Percentiles rank a stretch among this genome's conserved stretches.
phyloP scores from a whole-genome alignment of 2,888 invertebrate species.

The Dorcus parallelipipedus region DNA sequence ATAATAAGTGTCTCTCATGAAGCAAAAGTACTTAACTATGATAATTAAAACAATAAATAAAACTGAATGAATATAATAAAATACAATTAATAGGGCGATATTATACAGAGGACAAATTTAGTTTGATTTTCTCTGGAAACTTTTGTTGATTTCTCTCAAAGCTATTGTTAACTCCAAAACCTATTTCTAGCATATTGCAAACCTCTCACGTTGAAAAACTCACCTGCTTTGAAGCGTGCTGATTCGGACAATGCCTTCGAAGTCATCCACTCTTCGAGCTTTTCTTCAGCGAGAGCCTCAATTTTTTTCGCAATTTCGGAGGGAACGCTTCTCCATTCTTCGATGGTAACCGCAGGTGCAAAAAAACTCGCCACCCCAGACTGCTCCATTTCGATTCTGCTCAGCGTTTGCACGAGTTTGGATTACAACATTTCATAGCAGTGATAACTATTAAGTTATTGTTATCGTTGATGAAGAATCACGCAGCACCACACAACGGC shows the following conservation, averaged over 20 bases:
- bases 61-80: too few relatives aligned
- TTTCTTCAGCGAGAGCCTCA: constrained; percentile 56
- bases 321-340: constrained; percentile 57
- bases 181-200: too few relatives aligned
- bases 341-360: constrained; percentile 48
- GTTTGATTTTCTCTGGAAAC: too few relatives aligned
- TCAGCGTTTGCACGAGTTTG: constrained; percentile 2
- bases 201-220: constrained; percentile 20
- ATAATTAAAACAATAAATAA: too few relatives aligned
- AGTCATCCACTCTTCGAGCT: constrained; percentile 69
- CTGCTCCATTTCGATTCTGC: constrained; percentile 35
- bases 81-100: too few relatives aligned
- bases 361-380: constrained; percentile 36
- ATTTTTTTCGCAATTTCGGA: constrained; percentile 59
- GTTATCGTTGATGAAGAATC: constrained; percentile 1
- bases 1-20: too few relatives aligned
- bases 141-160: too few relatives aligned
- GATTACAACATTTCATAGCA: constrained; percentile 12
- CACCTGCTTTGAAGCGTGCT: constrained; percentile 62
- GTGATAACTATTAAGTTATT: neutral
- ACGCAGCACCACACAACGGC: constrained; percentile 8
- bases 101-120: too few relatives aligned
- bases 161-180: too few relatives aligned
- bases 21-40: too few relatives aligned
- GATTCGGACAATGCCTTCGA: constrained; percentile 72